phyloP scores from a whole-genome alignment of 1,140 invertebrate species.

The Drosophila pallidifrons region DNA sequence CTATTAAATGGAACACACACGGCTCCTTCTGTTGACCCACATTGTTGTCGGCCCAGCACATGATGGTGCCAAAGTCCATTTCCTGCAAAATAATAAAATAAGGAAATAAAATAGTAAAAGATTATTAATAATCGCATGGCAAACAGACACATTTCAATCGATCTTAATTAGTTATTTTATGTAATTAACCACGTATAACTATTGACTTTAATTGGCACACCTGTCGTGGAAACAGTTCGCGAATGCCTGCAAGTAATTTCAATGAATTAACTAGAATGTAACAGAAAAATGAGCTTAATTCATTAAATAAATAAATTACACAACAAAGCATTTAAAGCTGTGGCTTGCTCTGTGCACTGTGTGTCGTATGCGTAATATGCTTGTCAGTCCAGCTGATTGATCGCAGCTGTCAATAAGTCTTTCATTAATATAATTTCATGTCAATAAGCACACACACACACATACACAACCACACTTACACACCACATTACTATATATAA shows the following conservation, averaged over 20 bases:
- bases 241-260: neutral
- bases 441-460: slow-evolving; percentile 47
- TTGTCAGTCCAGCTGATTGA: slow-evolving; percentile 72
- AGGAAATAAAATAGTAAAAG: slow-evolving; percentile 19
- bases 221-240: neutral
- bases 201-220: neutral
- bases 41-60: slow-evolving; percentile 89
- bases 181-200: slow-evolving; percentile 23
- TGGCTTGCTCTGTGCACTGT: neutral
- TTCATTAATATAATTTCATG: slow-evolving; percentile 82
- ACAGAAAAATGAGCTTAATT: slow-evolving; percentile 56
- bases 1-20: slow-evolving; percentile 90
- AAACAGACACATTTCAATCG: neutral
- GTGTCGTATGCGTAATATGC: slow-evolving; percentile 44
- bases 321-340: slow-evolving; percentile 36
- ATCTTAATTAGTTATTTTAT: slow-evolving; percentile 11
- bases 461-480: neutral
- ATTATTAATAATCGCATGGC: neutral
- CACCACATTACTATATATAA: too few relatives aligned
- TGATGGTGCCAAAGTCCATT: slow-evolving; percentile 90
- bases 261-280: slow-evolving; percentile 26
- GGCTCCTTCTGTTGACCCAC: slow-evolving; percentile 89
- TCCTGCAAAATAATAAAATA: slow-evolving; percentile 75
- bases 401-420: slow-evolving; percentile 81
- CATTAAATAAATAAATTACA: slow-evolving; percentile 52